Percentiles rank a stretch among this genome's conserved stretches.
phyloP scores from a whole-genome alignment of 2,888 invertebrate species.

The Stegana nigrithorax region DNA sequence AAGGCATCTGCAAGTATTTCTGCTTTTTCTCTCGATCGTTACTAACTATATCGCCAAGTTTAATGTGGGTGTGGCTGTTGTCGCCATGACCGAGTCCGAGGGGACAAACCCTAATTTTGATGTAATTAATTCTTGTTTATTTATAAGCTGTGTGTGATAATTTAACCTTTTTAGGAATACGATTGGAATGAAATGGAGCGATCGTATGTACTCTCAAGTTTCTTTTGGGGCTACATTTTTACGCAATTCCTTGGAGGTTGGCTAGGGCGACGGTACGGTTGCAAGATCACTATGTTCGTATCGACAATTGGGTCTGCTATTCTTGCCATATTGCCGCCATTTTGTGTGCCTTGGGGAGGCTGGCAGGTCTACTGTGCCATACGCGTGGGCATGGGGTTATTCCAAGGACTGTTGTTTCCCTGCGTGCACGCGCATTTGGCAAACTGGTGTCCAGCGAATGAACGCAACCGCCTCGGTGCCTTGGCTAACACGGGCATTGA shows the following conservation, averaged over 20 bases:
- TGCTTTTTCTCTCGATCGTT: slow-evolving; percentile 73
- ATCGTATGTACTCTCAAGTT: slow-evolving; percentile 76
- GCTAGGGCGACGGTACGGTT: slow-evolving; percentile 78
- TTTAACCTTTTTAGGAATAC: slow-evolving; percentile 48
- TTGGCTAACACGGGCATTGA: slow-evolving; percentile 74
- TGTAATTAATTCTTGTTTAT: slow-evolving; percentile 58
- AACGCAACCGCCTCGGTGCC: slow-evolving; percentile 74
- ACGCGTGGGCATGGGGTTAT: slow-evolving; percentile 76
- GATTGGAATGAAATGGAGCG: slow-evolving; percentile 71
- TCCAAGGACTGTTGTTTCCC: slow-evolving; percentile 77
- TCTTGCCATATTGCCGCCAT: slow-evolving; percentile 76
- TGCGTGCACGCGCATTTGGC: slow-evolving; percentile 76
- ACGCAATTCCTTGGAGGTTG: slow-evolving; percentile 76
- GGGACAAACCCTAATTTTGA: slow-evolving; percentile 69
- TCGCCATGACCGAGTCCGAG: slow-evolving; percentile 77
- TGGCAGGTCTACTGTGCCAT: slow-evolving; percentile 73
- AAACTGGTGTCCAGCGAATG: slow-evolving; percentile 76
- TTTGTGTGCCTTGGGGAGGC: slow-evolving; percentile 74
- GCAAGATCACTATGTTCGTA: slow-evolving; percentile 72
- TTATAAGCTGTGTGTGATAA: slow-evolving; percentile 26
- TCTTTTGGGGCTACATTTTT: slow-evolving; percentile 83
- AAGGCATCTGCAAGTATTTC: slow-evolving; percentile 74
- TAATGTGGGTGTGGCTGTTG: slow-evolving; percentile 78
- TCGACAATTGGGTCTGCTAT: slow-evolving; percentile 76
- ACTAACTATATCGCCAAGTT: slow-evolving; percentile 76